Conservation (phyloP, 1,140 invertebrate genomes). For the Ostrea denselamellosa region DNA sequence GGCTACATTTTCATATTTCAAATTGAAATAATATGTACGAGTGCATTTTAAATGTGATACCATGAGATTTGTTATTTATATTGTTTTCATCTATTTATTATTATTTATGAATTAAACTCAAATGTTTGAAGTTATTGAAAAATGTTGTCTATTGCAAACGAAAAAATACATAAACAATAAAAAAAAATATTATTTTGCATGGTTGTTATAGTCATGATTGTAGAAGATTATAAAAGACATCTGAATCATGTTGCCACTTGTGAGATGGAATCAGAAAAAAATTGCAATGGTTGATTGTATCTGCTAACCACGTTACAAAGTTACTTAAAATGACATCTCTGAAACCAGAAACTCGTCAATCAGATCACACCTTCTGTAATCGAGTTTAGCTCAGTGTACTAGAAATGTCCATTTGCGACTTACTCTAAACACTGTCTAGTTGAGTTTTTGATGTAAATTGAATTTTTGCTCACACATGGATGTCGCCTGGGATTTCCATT, state of each 20-base stretch:
- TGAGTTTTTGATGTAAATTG: background rate
- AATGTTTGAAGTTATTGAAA: conserved; percentile 12
- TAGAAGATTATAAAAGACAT: background rate
- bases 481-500: background rate
- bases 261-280: background rate
- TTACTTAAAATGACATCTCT: background rate
- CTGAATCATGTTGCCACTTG: background rate
- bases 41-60: conserved; percentile 15
- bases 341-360: background rate
- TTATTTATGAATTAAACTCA: conserved; percentile 8
- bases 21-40: background rate
- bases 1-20: conserved; percentile 18
- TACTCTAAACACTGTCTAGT: background rate
- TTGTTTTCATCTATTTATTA: conserved; percentile 14
- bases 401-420: conserved; percentile 30
- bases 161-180: conserved; percentile 28
- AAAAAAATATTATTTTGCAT: background rate
- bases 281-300: background rate
- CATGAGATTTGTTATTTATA: conserved; percentile 37
- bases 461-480: background rate
- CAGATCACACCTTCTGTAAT: background rate
- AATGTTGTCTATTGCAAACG: background rate
- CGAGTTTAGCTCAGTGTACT: background rate
- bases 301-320: background rate
- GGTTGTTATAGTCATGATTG: background rate